Base-by-base conservation (phyloP, 2,113 vertebrate species). In the Neofelis nebulosa region DNA sequence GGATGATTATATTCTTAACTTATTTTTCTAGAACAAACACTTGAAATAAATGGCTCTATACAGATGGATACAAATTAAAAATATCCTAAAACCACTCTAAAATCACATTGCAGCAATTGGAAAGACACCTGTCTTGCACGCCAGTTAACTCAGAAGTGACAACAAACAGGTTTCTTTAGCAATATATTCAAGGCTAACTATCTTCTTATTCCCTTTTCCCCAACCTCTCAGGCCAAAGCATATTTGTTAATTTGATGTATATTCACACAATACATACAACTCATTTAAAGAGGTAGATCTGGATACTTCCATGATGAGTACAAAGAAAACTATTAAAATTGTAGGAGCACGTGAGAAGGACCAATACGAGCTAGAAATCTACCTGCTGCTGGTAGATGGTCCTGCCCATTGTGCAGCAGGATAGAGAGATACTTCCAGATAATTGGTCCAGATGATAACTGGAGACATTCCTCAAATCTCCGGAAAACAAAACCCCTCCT, bases 51-150 rank as follows among this genome's bases (percentile, higher is more conserved):
- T 99, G 99, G 99, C 99, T 99, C 99, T 99, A 99, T 97, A 98
- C 97, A 98, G 98, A 99, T 98, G 98, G 99, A 99, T 98, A 99
- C 99, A 99, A 98, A 99, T 99, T 98, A 99, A 99, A 99, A 99
- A 98, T 98, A 98, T 98, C 98, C 98, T 98, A 98, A 82, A 61
- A 61, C 57, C 57, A 61, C 57, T 61, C 57, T 99, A 98, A 99
- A 99, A 99, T 99, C 99, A 99, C 98, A 99, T 97, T 92, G 89
- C 96, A 98, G 88, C 96, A 98, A 97, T 98, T 98, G 98, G 97
- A 99, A 98, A 98, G 98, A 95, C 98, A 99, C 99, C 98, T 98
- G 95, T 97, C 97, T 98, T 99, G 55, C 76, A 73, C 9, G 55
- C 14, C 19, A 94, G 7, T 86, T 82, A 86, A 65, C 33, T 57